Conservation (phyloP, 2,113 vertebrate genomes). For the Halcyon malimbica region DNA sequence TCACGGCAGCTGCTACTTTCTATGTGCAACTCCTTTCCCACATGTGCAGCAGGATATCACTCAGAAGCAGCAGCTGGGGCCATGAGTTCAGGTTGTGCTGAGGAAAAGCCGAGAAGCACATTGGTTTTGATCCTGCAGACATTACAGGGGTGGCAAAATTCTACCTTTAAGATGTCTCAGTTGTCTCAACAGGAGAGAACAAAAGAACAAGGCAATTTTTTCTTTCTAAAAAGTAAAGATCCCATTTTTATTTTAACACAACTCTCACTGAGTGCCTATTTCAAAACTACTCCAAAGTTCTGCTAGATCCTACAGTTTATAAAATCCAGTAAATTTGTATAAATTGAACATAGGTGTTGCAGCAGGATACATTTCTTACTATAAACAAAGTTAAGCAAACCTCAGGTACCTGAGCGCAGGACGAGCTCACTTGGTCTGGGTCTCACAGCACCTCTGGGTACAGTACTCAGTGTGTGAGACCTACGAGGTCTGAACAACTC, state of each 20-base stretch:
- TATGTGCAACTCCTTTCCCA: rapidly evolving
- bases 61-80: not conserved
- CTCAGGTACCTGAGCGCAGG: not conserved
- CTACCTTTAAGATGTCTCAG: not conserved
- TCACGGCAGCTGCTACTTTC: not conserved
- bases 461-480: not conserved
- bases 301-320: not conserved
- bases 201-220: not conserved
- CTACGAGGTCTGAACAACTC: not conserved
- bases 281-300: not conserved
- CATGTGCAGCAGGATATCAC: rapidly evolving
- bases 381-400: not conserved
- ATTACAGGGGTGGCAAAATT: not conserved
- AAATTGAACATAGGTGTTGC: not conserved
- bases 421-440: not conserved
- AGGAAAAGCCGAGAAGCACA: not conserved
- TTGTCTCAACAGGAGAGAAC: not conserved
- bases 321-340: not conserved
- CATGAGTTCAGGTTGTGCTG: not conserved
- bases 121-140: not conserved
- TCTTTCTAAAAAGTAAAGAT: not conserved
- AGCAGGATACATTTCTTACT: not conserved
- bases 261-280: not conserved
- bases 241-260: not conserved
- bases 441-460: not conserved